Percentiles rank a stretch among this genome's conserved stretches.
Evolutionary conservation across 2,888 invertebrate genomes (phyloP).

Genomic region (Diaprepes abbreviatus): DNA sequence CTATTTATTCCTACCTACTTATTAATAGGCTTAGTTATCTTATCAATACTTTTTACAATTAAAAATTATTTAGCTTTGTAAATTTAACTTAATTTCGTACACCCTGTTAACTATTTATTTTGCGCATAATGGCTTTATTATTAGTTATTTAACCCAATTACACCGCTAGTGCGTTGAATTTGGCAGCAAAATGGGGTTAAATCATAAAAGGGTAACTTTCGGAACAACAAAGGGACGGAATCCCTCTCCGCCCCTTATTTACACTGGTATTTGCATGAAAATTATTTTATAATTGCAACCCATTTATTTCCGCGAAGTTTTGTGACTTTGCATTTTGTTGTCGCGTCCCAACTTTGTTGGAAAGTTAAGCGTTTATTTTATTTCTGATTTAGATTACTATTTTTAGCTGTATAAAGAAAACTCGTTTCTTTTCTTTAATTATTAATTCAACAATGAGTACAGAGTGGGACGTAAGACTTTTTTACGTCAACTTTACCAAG

Average conservation of each 20-base stretch:
- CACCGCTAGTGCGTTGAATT: conserved; percentile 6
- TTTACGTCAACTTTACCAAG: too few species aligned
- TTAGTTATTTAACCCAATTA: conserved; percentile 25
- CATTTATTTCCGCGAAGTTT: conserved; percentile 37
- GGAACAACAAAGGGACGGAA: conserved; percentile 12
- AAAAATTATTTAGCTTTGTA: too few species aligned
- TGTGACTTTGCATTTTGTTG: conserved; percentile 19
- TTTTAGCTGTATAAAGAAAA: too few species aligned
- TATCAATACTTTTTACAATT: too few species aligned
- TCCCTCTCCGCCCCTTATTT: conserved; percentile 31
- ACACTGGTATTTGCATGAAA: conserved; percentile 44
- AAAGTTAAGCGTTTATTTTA: conserved; percentile 20
- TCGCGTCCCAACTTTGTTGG: neutral
- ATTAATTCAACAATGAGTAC: too few species aligned
- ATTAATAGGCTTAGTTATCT: too few species aligned
- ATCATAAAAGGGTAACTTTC: conserved; percentile 25
- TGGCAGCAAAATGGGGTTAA: conserved; percentile 15
- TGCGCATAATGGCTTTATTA: conserved; percentile 17
- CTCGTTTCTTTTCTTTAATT: too few species aligned
- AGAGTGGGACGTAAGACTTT: too few species aligned
- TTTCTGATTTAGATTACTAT: too few species aligned
- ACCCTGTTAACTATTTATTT: conserved; percentile 9
- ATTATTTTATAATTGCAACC: conserved; percentile 42
- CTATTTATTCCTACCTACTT: too few species aligned
- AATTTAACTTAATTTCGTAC: too few species aligned